Evolutionary conservation across 2,797 vertebrate genomes (phyloP).

Genomic region (Leptoclinus maculatus): DNA sequence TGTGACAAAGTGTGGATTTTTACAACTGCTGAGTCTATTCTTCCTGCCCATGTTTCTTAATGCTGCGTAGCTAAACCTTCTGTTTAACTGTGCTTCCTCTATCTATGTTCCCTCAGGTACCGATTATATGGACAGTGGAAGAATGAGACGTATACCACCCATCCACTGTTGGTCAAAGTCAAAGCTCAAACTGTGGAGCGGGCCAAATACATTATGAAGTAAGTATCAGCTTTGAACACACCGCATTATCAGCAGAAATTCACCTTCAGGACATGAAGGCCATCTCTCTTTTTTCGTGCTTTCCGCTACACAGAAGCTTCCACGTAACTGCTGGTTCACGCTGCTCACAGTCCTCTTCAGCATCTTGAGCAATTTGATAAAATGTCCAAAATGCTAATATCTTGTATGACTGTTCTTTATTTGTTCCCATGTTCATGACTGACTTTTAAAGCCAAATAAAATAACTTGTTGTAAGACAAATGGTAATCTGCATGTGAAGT

Average conservation of each 20-base stretch:
- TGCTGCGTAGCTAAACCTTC: background rate
- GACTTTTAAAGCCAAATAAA: background rate
- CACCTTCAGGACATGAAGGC: background rate
- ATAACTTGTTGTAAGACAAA: background rate
- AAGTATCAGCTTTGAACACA: constrained; percentile 71
- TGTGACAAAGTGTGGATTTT: background rate
- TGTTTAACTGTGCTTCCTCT: constrained; percentile 2
- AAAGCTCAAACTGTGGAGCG: constrained; percentile 98
- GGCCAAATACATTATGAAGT: constrained; percentile 99
- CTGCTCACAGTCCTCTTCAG: background rate
- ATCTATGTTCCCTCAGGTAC: constrained; percentile 83
- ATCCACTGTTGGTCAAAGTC: constrained; percentile 96
- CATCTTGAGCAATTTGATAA: background rate
- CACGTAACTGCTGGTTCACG: background rate
- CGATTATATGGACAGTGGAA: constrained; percentile 99
- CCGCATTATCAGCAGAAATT: background rate
- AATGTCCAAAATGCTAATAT: background rate
- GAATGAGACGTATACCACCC: constrained; percentile 96
- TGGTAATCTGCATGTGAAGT: background rate
- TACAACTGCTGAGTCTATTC: background rate
- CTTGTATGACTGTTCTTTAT: background rate
- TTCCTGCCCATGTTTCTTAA: background rate
- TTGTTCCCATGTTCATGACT: background rate
- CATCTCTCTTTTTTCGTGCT: background rate
- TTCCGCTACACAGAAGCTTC: background rate